A percentile compares a stretch with the other conserved stretches of the same genome.
Conservation (phyloP, 2,888 invertebrate genomes). For the Electrophaes corylata region DNA sequence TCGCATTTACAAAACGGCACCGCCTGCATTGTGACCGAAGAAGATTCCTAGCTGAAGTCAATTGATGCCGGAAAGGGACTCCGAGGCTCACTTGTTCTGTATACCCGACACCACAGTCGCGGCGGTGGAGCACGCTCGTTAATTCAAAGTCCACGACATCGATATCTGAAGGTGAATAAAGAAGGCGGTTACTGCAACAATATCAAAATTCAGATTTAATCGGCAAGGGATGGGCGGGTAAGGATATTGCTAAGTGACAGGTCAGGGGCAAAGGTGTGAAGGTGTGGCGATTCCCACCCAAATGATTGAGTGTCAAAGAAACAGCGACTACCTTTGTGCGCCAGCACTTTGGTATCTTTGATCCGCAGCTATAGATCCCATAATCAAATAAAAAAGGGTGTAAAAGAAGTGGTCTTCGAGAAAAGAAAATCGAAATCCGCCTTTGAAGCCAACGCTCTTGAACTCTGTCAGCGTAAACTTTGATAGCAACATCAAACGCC, state of each 20-base stretch:
- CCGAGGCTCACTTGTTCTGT: constrained; percentile 63
- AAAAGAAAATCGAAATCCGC: constrained; percentile 22
- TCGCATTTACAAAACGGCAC: constrained; percentile 82
- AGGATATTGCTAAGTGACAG: constrained; percentile 44
- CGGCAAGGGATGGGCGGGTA: constrained; percentile 45
- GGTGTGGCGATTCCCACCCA: constrained; percentile 49
- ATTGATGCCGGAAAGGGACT: constrained; percentile 67
- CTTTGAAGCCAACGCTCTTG: constrained; percentile 23
- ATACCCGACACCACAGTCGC: constrained; percentile 68
- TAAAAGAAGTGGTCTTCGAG: constrained; percentile 19
- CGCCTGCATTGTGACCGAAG: constrained; percentile 74
- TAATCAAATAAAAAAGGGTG: constrained; percentile 26
- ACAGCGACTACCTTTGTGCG: constrained; percentile 38
- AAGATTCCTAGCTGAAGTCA: constrained; percentile 65
- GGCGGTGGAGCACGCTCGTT: constrained; percentile 37
- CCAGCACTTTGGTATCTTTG: constrained; percentile 40
- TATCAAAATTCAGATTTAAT: constrained; percentile 39
- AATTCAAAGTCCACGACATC: constrained; percentile 63
- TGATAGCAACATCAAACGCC: constrained; percentile 48
- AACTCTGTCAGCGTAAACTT: constrained; percentile 41
- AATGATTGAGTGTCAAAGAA: constrained; percentile 47
- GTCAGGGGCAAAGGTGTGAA: constrained; percentile 46
- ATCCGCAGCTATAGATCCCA: constrained; percentile 33
- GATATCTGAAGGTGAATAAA: constrained; percentile 59
- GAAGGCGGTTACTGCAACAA: constrained; percentile 44